Evolutionary conservation across 2,797 vertebrate genomes (phyloP).

Genomic region (Xyrichtys novacula): DNA sequence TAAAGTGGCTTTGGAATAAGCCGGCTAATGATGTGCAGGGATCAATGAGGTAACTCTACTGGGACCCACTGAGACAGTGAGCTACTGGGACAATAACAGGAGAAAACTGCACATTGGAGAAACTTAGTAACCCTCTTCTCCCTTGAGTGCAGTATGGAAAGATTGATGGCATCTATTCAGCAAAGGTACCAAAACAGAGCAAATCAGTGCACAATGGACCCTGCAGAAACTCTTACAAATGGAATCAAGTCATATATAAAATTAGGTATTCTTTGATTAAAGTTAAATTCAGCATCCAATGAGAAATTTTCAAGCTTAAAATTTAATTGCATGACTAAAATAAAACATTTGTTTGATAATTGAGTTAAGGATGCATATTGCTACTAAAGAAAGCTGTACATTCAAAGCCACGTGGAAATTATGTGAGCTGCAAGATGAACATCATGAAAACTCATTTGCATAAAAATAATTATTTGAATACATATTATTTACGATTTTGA

Average conservation of each 20-base stretch:
- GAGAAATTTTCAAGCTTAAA: background rate
- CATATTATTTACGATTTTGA: background rate
- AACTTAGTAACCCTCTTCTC: conserved; percentile 81
- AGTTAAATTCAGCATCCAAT: background rate
- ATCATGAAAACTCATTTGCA: background rate
- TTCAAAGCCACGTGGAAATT: background rate
- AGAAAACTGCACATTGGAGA: conserved; percentile 73
- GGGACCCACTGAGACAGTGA: conserved; percentile 81
- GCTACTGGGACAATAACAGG: conserved; percentile 84
- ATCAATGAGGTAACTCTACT: conserved; percentile 81
- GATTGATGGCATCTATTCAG: conserved; percentile 74
- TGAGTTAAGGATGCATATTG: background rate
- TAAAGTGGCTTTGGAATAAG: conserved; percentile 83
- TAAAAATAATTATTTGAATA: background rate
- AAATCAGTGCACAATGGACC: conserved; percentile 33
- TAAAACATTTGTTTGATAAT: background rate
- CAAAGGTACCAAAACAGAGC: conserved; percentile 58
- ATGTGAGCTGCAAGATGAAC: background rate
- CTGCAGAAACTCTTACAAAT: conserved; percentile 30
- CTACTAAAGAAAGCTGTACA: background rate
- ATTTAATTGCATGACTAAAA: conserved; percentile 22
- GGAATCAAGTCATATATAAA: conserved; percentile 30
- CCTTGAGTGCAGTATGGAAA: conserved; percentile 70
- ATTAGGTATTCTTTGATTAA: conserved; percentile 1
- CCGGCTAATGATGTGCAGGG: conserved; percentile 83